A percentile compares a stretch with the other conserved stretches of the same genome.
phyloP scores from a whole-genome alignment of 35 echinoderm and acorn worm species.

The Heliocidaris tuberculata region DNA sequence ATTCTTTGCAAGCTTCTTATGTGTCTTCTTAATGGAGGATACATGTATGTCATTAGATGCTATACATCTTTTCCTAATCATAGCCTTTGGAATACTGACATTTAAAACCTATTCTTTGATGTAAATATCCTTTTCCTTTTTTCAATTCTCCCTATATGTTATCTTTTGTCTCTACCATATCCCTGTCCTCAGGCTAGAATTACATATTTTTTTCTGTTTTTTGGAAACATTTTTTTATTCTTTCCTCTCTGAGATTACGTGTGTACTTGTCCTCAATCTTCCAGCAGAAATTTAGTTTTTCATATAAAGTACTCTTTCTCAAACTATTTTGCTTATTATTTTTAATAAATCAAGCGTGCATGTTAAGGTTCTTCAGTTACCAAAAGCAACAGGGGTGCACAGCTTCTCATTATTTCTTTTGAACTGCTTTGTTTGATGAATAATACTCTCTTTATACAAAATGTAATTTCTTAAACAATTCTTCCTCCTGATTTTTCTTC shows the following conservation, averaged over 20 bases:
- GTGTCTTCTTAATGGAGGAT: background rate
- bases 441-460: background rate
- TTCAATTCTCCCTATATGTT: background rate
- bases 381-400: too few species aligned
- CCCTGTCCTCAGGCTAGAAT: background rate
- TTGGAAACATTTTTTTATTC: background rate
- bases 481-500: background rate
- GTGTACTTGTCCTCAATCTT: too few species aligned
- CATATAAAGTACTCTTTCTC: too few species aligned
- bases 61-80: background rate
- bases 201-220: background rate
- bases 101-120: background rate
- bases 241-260: too few species aligned
- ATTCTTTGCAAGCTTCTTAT: background rate
- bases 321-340: too few species aligned
- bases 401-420: background rate
- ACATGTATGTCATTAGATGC: background rate
- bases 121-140: too few species aligned
- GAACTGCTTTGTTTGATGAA: background rate
- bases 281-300: too few species aligned
- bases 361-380: too few species aligned
- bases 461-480: background rate
- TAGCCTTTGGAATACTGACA: background rate
- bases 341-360: too few species aligned
- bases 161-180: background rate